Percentiles rank a stretch among this genome's conserved stretches.
phyloP scores from a whole-genome alignment of 2,113 vertebrate genomes.

The Phoenicopterus ruber region DNA sequence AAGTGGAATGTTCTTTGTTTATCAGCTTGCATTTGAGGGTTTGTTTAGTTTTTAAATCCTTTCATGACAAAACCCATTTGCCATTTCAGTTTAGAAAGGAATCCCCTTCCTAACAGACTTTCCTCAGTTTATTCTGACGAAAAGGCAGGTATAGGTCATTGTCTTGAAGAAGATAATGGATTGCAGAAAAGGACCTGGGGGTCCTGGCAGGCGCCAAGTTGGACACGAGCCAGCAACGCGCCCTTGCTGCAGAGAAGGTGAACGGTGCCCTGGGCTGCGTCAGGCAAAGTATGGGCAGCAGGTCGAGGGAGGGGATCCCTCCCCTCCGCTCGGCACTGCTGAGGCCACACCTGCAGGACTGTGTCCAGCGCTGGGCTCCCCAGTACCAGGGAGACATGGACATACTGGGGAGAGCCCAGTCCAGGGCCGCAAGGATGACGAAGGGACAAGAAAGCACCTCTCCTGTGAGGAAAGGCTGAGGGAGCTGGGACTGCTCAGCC shows the following conservation, averaged over 20 bases:
- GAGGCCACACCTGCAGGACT: background rate
- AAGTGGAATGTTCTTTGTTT: background rate
- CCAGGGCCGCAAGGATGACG: background rate
- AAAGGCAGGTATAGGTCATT: background rate
- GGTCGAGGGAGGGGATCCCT: background rate
- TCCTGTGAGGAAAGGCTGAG: background rate
- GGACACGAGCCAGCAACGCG: rapidly evolving
- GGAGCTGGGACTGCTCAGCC: no score
- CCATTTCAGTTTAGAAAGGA: background rate
- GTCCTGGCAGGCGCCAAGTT: rapidly evolving
- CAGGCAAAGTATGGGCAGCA: background rate
- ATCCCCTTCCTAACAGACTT: background rate
- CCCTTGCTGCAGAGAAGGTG: background rate
- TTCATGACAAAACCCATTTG: background rate
- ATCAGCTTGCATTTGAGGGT: background rate
- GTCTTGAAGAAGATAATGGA: background rate
- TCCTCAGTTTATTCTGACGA: background rate
- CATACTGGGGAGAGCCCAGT: background rate
- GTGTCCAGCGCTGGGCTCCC: background rate
- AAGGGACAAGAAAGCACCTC: background rate
- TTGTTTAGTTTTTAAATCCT: background rate
- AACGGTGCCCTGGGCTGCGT: background rate
- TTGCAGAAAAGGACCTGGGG: background rate
- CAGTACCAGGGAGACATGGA: background rate
- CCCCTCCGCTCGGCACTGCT: background rate